These are phyloP conservation scores for Cecropterus lyciades DNA, from an alignment of 1,140 invertebrate species.

Conservation along the genomic window DNA sequence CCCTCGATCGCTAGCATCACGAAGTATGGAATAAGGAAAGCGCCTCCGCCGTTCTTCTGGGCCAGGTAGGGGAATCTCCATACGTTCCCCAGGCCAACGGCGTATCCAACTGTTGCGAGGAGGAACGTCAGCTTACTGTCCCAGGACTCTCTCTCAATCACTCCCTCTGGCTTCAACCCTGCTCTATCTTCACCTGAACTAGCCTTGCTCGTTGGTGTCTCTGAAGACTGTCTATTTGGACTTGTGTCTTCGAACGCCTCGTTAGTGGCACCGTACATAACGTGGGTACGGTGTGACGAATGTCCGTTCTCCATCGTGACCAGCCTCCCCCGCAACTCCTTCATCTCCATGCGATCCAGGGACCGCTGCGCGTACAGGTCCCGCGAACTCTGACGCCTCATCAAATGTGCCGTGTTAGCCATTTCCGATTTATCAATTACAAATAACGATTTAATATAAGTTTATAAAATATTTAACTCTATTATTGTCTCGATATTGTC, in stretches of 20 bases:
- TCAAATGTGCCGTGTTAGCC: slow-evolving; percentile 95
- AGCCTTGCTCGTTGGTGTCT: slow-evolving; percentile 83
- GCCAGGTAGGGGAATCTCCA: slow-evolving; percentile 97
- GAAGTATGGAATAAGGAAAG: slow-evolving; percentile 97
- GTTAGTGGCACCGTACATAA: slow-evolving; percentile 93
- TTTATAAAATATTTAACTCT: slow-evolving; percentile 24
- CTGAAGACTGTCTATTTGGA: slow-evolving; percentile 84
- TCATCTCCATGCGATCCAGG: slow-evolving; percentile 93
- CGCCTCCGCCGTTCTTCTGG: slow-evolving; percentile 96
- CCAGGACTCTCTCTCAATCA: slow-evolving; percentile 95
- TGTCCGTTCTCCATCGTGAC: slow-evolving; percentile 90
- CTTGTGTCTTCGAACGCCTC: slow-evolving; percentile 93
- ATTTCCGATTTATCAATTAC: slow-evolving; percentile 81
- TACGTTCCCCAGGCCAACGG: slow-evolving; percentile 97
- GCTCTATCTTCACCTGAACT: slow-evolving; percentile 86
- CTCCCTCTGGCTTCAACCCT: slow-evolving; percentile 89
- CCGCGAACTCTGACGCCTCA: slow-evolving; percentile 93
- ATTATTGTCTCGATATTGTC: slow-evolving; percentile 54
- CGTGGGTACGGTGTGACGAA: slow-evolving; percentile 80
- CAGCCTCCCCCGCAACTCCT: slow-evolving; percentile 92
- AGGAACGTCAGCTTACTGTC: slow-evolving; percentile 96
- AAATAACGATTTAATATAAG: slow-evolving; percentile 34
- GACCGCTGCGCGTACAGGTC: slow-evolving; percentile 92
- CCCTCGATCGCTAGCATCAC: slow-evolving; percentile 97
- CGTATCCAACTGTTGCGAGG: slow-evolving; percentile 95